A percentile compares a stretch with the other conserved stretches of the same genome.
phyloP scores from a whole-genome alignment of 2,888 invertebrate species.

The Megaustenia siamemsis region DNA sequence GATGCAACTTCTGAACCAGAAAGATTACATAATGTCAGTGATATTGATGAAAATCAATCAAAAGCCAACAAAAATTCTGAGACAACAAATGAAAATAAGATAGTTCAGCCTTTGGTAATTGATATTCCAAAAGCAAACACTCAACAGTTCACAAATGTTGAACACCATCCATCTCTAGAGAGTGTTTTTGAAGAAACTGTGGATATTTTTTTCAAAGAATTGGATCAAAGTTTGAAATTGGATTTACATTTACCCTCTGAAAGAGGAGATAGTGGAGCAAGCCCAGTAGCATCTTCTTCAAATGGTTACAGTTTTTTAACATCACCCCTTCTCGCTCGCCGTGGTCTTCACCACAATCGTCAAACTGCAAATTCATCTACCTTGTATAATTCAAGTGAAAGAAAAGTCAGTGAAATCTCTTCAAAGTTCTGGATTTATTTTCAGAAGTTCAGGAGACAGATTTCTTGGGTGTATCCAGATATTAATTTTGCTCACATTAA shows the following conservation, averaged over 20 bases:
- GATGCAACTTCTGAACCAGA: background rate
- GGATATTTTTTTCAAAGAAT: slow-evolving; percentile 63
- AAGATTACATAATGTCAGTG: background rate
- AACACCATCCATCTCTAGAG: slow-evolving; percentile 18
- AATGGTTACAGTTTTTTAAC: slow-evolving; percentile 45
- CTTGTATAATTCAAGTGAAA: slow-evolving; percentile 38
- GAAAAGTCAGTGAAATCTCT: slow-evolving; percentile 46
- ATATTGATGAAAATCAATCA: background rate
- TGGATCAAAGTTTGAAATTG: slow-evolving; percentile 64
- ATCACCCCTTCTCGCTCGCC: slow-evolving; percentile 55
- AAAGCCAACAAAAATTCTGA: background rate
- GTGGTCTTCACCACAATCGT: slow-evolving; percentile 53
- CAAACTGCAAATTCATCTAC: slow-evolving; percentile 62
- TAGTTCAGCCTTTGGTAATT: background rate
- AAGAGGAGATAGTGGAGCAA: background rate
- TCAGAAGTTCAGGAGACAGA: slow-evolving; percentile 51
- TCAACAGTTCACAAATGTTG: background rate
- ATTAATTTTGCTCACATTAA: slow-evolving; percentile 53
- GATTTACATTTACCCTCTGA: slow-evolving; percentile 4
- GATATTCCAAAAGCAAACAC: slow-evolving; percentile 24
- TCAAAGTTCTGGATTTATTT: slow-evolving; percentile 57
- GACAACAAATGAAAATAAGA: background rate
- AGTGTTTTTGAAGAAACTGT: slow-evolving; percentile 63
- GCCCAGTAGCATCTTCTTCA: slow-evolving; percentile 36
- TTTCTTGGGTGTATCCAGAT: slow-evolving; percentile 52